Base-by-base conservation (phyloP, 2,888 invertebrate species). In the Bruchidius siliquastri region DNA sequence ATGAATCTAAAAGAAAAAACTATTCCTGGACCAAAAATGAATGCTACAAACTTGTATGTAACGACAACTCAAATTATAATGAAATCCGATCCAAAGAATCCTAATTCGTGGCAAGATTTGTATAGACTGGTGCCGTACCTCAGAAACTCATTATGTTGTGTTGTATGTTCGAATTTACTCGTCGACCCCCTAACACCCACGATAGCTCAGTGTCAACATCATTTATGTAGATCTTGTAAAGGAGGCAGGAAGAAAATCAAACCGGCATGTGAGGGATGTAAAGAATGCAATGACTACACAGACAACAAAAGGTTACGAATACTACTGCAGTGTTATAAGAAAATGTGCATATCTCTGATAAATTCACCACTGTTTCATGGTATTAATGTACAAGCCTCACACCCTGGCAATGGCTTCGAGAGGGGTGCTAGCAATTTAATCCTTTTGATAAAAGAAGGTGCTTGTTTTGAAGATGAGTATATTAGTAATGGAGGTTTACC, bases 111-210 rank as follows among this genome's bases (percentile, higher is more conserved):
- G 92, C 90, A 91, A 72, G 96, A 96, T 87, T 89, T 96, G 81
- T 93, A 93, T 87, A 90, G 94, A 81, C 90, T 94, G 82, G 90
- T 97, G 80, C 94, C 95, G 4, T 94, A 94, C 87, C 89, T 97
- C 83, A 90, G 96, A 74, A 95, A 95, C 85, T 93, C 95, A 77
- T 89, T 97, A 81, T 94, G 95, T 80, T 97, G 97, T 87, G 94
- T 94, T 74, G 96, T 96, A 73, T 97, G 97, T 86, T 93, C 93
- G 76, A 92, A 93, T 84, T 89, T 97, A 79, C 87, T 96, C 74
- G 92, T 92, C 79, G 93, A 94, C 83, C 96, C 97, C 6, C 92
- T 92, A 83, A 92, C 94, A 66, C 95, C 96, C 20, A 90, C 90
- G 21, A 92, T 91, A 80, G 91, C 92, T 2, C 91, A 91, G 77